Base-by-base conservation (phyloP, 2,797 vertebrate genomes). In the Neomorphus geoffroyi region DNA sequence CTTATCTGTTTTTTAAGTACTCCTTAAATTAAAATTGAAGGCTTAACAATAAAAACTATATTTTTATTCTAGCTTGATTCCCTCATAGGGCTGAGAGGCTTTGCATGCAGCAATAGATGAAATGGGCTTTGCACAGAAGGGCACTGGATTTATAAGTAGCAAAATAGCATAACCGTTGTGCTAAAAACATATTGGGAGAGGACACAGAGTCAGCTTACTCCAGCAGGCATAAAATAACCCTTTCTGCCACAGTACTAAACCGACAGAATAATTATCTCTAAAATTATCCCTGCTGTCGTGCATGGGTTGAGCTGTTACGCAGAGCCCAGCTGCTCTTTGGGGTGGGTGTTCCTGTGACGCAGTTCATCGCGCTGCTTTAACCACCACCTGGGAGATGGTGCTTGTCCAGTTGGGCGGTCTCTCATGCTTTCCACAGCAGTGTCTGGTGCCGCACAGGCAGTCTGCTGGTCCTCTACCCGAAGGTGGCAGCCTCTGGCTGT, bases 401-500 rank as follows among this genome's bases (percentile, higher is more conserved):
- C 14, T 19, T 24, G 41, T 4, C 22, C 32, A 10, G 21, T 13
- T 0, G 7, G 30, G 35, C 66, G 4, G 5, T 33, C 39, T 8
- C 43, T 8, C 39, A 5, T 10, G 45, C 51, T 39, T 23, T 16
- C 18, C 0, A 3, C 3, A 2, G 43, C 2, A 11, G 37, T 22
- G 62, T 9, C 32, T 2, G 4, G 53, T 18, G 73, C 57, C 11
- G 3, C 50, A 13, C 22, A 5, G 64, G 30, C 14, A 1, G 58
- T 10, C 17, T 3, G 8, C 37, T 3, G 2, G 9, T 37, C 21
- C 41, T 22, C 30, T 3, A 10, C 41, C 80, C 94, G 67, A 22
- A 95, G 95, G 66, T 69, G 96, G 94, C 88, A 96, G 92, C 91
- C 96, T 89, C 74, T 39, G 43, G 18, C 80, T 62, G 73, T 3